These are phyloP conservation scores for Anolis carolinensis DNA, from an alignment of 2,113 vertebrate species.

Conservation along the genomic window DNA sequence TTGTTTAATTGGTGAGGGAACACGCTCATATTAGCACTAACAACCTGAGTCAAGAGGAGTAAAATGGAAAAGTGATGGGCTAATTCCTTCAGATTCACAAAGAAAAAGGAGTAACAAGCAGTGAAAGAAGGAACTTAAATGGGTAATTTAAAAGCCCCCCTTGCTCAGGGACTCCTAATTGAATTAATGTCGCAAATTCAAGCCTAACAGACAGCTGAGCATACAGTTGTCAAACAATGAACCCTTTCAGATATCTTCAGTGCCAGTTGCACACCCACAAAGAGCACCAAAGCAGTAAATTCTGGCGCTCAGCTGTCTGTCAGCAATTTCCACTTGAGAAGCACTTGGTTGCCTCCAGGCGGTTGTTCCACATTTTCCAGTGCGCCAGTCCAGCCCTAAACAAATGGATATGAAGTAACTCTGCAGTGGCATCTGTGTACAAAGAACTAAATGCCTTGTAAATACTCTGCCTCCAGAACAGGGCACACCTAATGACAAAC, in stretches of 20 bases:
- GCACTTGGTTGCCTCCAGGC: slow-evolving; percentile 2
- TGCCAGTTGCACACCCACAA: slow-evolving; percentile 1
- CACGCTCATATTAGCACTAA: neutral
- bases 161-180: neutral
- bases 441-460: neutral
- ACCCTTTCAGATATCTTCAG: slow-evolving; percentile 3
- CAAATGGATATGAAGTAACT: neutral
- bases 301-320: slow-evolving; percentile 5
- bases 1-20: neutral
- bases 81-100: slow-evolving; percentile 2
- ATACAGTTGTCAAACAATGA: slow-evolving; percentile 6
- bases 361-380: neutral
- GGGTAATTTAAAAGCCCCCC: neutral
- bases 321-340: slow-evolving; percentile 22
- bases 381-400: neutral
- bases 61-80: neutral
- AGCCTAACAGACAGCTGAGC: neutral
- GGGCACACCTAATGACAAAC: neutral
- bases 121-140: neutral
- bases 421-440: slow-evolving; percentile 9
- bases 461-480: neutral
- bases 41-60: neutral
- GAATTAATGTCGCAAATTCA: neutral
- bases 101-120: neutral
- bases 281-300: slow-evolving; percentile 6